These are phyloP conservation scores for Stegastes partitus DNA, from an alignment of 2,113 vertebrate genomes.

Conservation along the genomic window DNA sequence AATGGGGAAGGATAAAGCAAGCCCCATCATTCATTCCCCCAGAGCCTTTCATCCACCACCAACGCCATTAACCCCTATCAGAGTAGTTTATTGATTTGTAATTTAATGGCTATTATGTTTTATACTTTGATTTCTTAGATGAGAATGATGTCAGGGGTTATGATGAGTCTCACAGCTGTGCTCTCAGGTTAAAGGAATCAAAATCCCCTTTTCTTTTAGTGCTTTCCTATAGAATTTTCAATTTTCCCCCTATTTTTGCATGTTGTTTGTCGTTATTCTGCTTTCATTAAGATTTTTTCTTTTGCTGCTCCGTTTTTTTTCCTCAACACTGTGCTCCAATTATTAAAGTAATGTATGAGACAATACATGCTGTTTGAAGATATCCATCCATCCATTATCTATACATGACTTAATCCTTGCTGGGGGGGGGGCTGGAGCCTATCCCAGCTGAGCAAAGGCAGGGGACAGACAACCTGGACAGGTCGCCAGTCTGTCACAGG, in stretches of 20 bases:
- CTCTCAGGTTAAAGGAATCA: not conserved
- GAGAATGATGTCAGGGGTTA: slow-evolving; percentile 47
- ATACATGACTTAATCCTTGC: too few species aligned
- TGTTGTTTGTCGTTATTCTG: not conserved
- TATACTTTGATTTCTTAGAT: slow-evolving; percentile 34
- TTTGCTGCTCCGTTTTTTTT: too few species aligned
- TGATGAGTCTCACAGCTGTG: not conserved
- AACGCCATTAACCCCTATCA: slow-evolving; percentile 22
- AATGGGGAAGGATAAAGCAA: slow-evolving; percentile 24
- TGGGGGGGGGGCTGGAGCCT: too few species aligned
- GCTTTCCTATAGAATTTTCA: not conserved
- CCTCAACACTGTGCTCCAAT: too few species aligned
- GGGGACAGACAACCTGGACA: too few species aligned
- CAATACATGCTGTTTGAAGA: too few species aligned
- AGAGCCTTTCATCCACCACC: slow-evolving; percentile 25
- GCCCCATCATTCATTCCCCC: slow-evolving; percentile 37
- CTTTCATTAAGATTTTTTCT: not conserved
- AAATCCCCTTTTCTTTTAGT: not conserved
- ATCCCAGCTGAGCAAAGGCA: too few species aligned
- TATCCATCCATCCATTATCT: too few species aligned
- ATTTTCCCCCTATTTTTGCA: not conserved
- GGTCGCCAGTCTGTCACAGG: too few species aligned
- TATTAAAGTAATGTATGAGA: too few species aligned
- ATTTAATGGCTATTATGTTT: slow-evolving; percentile 54
- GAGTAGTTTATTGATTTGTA: slow-evolving; percentile 59